Evolutionary conservation across 2,888 invertebrate species (phyloP).

Genomic region (Archips xylosteana): DNA sequence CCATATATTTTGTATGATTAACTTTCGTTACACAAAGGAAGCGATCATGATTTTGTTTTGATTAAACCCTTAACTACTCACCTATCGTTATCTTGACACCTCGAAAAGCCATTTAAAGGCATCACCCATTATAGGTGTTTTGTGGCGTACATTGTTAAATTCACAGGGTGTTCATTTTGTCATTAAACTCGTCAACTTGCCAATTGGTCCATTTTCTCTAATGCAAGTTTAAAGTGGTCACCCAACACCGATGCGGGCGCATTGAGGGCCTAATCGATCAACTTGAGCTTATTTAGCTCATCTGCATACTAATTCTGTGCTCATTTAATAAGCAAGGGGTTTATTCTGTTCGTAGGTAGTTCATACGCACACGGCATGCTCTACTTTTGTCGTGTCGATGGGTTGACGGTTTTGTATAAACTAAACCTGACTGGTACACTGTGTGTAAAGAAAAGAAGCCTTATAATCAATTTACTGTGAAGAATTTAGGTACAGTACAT

Average conservation of each 20-base stretch:
- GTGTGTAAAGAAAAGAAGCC: too few relatives aligned
- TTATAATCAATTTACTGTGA: too few relatives aligned
- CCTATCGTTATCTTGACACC: too few relatives aligned
- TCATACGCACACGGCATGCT: slow-evolving; percentile 15
- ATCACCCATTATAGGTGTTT: too few relatives aligned
- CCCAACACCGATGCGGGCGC: slow-evolving; percentile 69
- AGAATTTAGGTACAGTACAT: too few relatives aligned
- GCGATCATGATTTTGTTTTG: too few relatives aligned
- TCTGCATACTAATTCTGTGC: slow-evolving; percentile 76
- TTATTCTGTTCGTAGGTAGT: slow-evolving; percentile 47
- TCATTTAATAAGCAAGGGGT: slow-evolving; percentile 59
- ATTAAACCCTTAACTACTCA: too few relatives aligned
- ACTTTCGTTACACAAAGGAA: too few relatives aligned
- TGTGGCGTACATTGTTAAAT: neutral
- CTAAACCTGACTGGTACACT: too few relatives aligned
- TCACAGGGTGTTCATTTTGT: neutral
- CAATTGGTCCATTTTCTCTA: slow-evolving; percentile 27
- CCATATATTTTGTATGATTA: too few relatives aligned
- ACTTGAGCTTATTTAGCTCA: slow-evolving; percentile 74
- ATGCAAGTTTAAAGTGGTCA: slow-evolving; percentile 54
- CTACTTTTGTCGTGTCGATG: neutral
- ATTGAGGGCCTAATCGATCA: slow-evolving; percentile 76
- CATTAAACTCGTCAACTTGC: slow-evolving; percentile 10
- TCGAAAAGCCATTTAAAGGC: too few relatives aligned
- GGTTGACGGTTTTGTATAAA: too few relatives aligned